A percentile compares a stretch with the other conserved stretches of the same genome.
phyloP scores from a whole-genome alignment of 2,113 vertebrate genomes.

The Pachycephala philippinensis region DNA sequence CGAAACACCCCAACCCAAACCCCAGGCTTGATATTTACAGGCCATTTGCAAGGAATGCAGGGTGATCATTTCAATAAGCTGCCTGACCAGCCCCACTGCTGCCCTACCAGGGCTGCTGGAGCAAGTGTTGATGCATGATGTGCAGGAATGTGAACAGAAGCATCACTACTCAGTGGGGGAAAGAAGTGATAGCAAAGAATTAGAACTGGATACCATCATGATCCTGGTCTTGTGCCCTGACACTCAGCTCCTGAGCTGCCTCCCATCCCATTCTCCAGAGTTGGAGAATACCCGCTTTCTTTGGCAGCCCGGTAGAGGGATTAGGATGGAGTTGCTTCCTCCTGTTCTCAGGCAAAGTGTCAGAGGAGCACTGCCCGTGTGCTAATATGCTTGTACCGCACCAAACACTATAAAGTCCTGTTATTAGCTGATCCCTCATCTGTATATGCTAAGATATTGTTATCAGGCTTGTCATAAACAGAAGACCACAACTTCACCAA shows the following conservation, averaged over 20 bases:
- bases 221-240: not conserved
- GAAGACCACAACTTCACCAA: not conserved
- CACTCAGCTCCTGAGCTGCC: not conserved
- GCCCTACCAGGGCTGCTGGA: not conserved
- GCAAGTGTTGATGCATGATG: not conserved
- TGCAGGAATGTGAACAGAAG: not conserved
- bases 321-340: not conserved
- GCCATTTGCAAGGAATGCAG: not conserved
- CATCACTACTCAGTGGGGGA: accelerated
- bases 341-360: not conserved
- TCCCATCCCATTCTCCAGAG: not conserved
- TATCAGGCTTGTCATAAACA: not conserved
- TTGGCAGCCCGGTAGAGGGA: accelerated
- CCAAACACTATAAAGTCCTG: not conserved
- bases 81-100: not conserved
- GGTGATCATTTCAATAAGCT: not conserved
- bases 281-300: not conserved
- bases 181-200: not conserved
- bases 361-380: not conserved
- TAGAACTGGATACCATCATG: not conserved
- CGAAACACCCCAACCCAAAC: not conserved
- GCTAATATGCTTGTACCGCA: not conserved
- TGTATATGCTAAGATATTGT: not conserved
- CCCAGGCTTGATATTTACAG: not conserved
- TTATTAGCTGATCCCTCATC: not conserved